Evolutionary conservation across 2,113 vertebrate genomes (phyloP).

Genomic region (Nasalis larvatus): DNA sequence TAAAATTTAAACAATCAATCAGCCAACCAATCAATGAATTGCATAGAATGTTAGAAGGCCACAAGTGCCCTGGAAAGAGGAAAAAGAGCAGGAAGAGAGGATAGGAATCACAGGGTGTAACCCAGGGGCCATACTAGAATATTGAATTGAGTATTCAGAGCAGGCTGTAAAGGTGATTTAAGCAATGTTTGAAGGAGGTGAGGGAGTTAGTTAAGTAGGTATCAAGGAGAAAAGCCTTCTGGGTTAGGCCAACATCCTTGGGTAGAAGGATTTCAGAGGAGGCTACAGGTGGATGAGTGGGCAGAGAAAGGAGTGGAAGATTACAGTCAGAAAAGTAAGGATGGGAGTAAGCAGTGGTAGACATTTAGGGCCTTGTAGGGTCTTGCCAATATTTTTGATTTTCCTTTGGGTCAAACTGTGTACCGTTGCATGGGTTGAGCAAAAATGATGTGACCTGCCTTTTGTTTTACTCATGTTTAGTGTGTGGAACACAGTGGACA

Average conservation of each 20-base stretch:
- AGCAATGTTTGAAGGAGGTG: background rate
- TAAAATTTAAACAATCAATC: background rate
- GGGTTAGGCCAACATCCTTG: background rate
- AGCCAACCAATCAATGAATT: background rate
- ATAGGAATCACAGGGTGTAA: background rate
- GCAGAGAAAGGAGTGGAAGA: background rate
- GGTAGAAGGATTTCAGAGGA: fast-evolving
- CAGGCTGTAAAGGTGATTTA: background rate
- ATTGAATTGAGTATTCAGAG: background rate
- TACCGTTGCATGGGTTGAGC: background rate
- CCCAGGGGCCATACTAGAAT: too few species aligned
- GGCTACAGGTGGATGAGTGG: fast-evolving
- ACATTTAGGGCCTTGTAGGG: background rate
- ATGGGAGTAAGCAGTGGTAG: fast-evolving
- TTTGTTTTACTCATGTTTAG: background rate
- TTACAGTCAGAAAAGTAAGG: background rate
- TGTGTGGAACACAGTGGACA: background rate
- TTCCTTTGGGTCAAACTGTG: background rate
- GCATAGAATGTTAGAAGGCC: background rate
- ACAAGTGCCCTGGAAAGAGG: background rate
- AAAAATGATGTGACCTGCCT: background rate
- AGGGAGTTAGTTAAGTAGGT: background rate
- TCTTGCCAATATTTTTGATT: background rate
- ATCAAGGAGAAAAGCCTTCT: background rate
- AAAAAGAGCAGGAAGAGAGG: background rate